Evolutionary conservation across 2,888 invertebrate species (phyloP), one percentile per base, ranked within the genome.

Genomic region (Noctua pronuba): DNA sequence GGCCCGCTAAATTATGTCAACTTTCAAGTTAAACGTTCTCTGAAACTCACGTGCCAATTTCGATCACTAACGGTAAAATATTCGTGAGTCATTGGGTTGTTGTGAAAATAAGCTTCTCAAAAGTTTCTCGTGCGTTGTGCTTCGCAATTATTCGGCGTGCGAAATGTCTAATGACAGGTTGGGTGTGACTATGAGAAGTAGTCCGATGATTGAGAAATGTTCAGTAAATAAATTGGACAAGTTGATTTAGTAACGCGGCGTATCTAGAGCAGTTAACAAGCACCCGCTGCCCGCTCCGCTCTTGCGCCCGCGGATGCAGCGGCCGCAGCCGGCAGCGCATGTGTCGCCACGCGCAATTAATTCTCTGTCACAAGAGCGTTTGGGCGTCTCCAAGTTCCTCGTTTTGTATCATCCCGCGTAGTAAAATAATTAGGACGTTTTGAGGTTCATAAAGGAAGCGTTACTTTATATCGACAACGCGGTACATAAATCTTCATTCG

Each of bases 401-500:
- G 93, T 95, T 95, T 96, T 96, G 95, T 94, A 92, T 92, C 92
- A 90, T 93, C 93, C 92, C 93, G 94, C 91, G 93, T 95, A 94
- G 95, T 95, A 94, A 95, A 94, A 96, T 96, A 96, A 96, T 96
- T 96, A 96, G 96, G 96, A 96, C 96, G 95, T 96, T 96, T 95
- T 96, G 96, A 96, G 95, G 95, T 95, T 96, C 95, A 95, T 96
- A 96, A 96, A 96, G 96, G 96, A 96, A 96, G 91, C 94, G 95
- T 95, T 95, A 95, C 96, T 96, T 96, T 96, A 96, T 95, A 96
- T 96, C 95, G 96, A 96, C 96, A 96, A 95, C 94, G 95, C 96
- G 95, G 93, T 90, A 95, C 95, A 96, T 96, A 96, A 96, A 96
- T 96, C 95, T 96, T 95, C 94, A 96, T 96, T 95, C 94, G 92